A percentile compares a stretch with the other conserved stretches of the same genome.
Evolutionary conservation across 2,797 vertebrate genomes (phyloP).

Genomic region (Tarsius wallacei): DNA sequence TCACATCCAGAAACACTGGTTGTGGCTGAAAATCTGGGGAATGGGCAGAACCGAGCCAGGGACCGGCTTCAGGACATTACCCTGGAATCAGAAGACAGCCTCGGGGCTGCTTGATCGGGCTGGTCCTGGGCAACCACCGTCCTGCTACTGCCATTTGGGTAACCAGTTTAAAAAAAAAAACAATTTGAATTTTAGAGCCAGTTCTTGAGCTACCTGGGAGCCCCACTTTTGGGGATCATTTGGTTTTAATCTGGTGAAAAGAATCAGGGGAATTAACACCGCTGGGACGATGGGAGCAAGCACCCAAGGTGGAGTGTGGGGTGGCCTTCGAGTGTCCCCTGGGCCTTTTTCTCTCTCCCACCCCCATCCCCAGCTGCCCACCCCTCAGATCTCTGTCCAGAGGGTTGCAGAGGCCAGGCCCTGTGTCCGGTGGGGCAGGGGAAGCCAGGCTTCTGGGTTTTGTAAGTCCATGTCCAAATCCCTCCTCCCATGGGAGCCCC

Average conservation of each 20-base stretch:
- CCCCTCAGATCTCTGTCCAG: background rate
- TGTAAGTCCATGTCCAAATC: background rate
- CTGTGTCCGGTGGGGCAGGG: background rate
- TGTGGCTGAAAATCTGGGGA: background rate
- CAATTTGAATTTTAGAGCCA: background rate
- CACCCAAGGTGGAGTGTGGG: no score
- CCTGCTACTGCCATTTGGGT: conserved; percentile 56
- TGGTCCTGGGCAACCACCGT: background rate
- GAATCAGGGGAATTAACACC: background rate
- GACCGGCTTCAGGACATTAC: background rate
- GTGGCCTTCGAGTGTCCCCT: background rate
- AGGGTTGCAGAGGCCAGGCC: background rate
- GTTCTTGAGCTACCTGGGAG: background rate
- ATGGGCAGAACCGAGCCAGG: background rate
- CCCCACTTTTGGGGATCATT: background rate
- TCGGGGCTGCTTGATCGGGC: background rate
- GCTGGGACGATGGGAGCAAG: background rate
- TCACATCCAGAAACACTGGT: background rate
- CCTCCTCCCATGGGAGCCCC: background rate
- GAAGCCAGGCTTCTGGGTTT: background rate
- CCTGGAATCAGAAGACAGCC: conserved; percentile 51
- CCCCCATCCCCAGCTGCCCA: accelerated
- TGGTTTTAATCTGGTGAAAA: background rate
- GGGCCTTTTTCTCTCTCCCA: accelerated
- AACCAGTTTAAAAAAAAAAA: background rate